Evolutionary conservation across 1,140 invertebrate species (phyloP).

Genomic region (Drosophila persimilis): DNA sequence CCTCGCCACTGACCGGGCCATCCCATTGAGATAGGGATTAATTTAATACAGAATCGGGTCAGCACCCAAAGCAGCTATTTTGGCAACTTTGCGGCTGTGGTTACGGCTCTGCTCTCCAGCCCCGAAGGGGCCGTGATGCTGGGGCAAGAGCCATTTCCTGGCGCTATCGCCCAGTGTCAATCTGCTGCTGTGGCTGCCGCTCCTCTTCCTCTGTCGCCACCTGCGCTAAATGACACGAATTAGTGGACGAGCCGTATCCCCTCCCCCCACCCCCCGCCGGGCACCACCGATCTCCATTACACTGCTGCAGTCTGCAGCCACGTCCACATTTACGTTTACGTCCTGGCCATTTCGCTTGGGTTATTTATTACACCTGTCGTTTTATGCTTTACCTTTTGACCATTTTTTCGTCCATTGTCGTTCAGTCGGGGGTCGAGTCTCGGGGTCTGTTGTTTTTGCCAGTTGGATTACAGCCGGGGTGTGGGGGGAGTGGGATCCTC

Average conservation of each 20-base stretch:
- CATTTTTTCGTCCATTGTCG: slow-evolving; percentile 18
- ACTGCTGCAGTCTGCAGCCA: slow-evolving; percentile 27
- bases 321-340: slow-evolving; percentile 16
- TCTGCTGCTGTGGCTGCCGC: slow-evolving; percentile 46
- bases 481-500: neutral
- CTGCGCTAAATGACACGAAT: slow-evolving; percentile 78
- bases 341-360: slow-evolving; percentile 55
- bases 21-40: slow-evolving; percentile 35
- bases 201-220: slow-evolving; percentile 68
- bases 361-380: slow-evolving; percentile 81
- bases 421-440: neutral
- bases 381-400: slow-evolving; percentile 55
- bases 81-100: slow-evolving; percentile 52
- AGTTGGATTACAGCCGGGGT: slow-evolving; percentile 44
- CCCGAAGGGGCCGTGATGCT: slow-evolving; percentile 8
- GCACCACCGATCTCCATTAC: slow-evolving; percentile 54
- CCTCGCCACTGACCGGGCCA: neutral
- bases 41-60: slow-evolving; percentile 65
- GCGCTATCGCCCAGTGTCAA: slow-evolving; percentile 65
- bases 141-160: slow-evolving; percentile 67
- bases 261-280: slow-evolving; percentile 2
- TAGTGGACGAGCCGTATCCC: slow-evolving; percentile 51
- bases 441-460: slow-evolving; percentile 31
- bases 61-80: slow-evolving; percentile 57
- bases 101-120: slow-evolving; percentile 25